Conservation (phyloP, 2,113 vertebrate species). For the Eulacestoma nigropectus region DNA sequence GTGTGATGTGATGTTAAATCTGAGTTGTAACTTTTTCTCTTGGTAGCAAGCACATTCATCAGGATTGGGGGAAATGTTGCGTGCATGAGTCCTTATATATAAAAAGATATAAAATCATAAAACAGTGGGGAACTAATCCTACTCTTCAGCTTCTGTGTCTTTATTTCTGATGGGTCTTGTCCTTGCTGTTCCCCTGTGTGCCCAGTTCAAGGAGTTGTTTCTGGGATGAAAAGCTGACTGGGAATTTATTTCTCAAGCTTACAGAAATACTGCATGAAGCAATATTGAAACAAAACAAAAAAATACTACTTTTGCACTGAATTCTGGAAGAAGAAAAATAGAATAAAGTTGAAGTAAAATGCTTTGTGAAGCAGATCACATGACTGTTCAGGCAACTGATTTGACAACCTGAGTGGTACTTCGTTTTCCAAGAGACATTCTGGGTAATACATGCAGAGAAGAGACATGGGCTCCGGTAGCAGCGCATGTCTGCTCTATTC, state of each 20-base stretch:
- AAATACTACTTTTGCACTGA: background rate
- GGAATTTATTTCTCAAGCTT: background rate
- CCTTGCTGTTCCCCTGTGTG: background rate
- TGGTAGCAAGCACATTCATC: background rate
- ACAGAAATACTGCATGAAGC: background rate
- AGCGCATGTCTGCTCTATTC: background rate
- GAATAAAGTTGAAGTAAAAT: background rate
- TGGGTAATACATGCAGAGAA: background rate
- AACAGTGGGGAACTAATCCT: background rate
- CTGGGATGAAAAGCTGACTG: background rate
- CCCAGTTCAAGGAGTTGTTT: background rate
- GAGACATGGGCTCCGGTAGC: background rate
- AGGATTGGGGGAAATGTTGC: background rate
- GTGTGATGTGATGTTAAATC: background rate
- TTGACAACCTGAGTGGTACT: background rate
- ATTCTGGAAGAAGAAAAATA: background rate
- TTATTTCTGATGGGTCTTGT: background rate
- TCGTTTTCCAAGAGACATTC: background rate
- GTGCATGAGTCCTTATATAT: accelerated
- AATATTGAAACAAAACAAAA: background rate
- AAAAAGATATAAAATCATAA: background rate
- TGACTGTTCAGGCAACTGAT: background rate
- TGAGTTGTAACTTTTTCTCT: background rate
- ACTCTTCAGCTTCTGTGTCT: background rate
- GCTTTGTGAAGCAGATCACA: background rate